Percentiles rank a stretch among this genome's conserved stretches.
Conservation (phyloP, 2,113 vertebrate species). For the Sminthopsis crassicaudata region DNA sequence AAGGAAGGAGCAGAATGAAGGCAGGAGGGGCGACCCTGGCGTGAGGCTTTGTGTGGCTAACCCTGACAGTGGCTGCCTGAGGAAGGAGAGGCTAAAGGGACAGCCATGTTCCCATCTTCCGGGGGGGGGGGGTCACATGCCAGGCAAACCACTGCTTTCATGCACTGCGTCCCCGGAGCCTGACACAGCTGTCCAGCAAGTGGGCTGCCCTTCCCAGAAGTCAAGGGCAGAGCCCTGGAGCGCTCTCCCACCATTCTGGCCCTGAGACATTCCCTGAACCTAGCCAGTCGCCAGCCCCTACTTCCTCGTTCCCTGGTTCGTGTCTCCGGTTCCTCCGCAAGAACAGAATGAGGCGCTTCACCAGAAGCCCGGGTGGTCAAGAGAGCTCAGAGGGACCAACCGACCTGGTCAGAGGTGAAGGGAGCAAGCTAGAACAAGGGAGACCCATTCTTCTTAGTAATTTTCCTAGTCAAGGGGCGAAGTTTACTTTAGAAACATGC, state of each 20-base stretch:
- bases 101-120: neutral
- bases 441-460: neutral
- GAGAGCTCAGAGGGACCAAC: neutral
- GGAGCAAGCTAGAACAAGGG: accelerated
- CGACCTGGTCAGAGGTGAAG: neutral
- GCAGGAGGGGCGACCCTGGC: neutral
- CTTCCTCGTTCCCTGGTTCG: neutral
- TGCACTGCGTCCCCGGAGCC: neutral
- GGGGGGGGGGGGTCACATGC: too few species aligned
- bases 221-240: too few species aligned
- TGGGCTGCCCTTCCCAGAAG: too few species aligned
- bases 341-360: neutral
- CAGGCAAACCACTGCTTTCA: neutral
- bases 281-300: too few species aligned
- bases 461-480: too few species aligned
- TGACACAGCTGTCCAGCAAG: neutral
- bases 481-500: too few species aligned
- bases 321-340: neutral
- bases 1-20: neutral
- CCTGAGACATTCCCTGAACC: neutral
- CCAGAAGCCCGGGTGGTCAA: too few species aligned
- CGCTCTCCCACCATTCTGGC: neutral
- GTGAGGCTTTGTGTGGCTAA: too few species aligned
- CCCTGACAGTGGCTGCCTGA: too few species aligned
- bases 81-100: neutral